Percentiles rank a stretch among this genome's conserved stretches.
Evolutionary conservation across 2,888 invertebrate species (phyloP).

Genomic region (Cistogaster globosa): DNA sequence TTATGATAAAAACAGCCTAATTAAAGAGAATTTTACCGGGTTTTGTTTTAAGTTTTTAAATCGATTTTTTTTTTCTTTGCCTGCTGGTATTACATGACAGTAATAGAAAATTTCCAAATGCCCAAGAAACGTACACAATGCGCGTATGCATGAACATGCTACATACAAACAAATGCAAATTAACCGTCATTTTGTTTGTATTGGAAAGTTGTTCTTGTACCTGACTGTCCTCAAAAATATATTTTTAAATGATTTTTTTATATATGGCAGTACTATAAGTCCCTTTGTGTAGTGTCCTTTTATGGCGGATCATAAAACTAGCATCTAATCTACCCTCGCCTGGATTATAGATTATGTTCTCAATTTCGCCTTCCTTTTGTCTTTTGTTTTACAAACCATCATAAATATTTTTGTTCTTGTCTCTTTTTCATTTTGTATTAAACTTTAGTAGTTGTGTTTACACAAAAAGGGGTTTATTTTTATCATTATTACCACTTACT

Average conservation of each 20-base stretch:
- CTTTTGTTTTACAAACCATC: slow-evolving; percentile 1
- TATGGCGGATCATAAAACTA: slow-evolving; percentile 58
- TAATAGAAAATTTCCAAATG: slow-evolving; percentile 28
- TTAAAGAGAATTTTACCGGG: slow-evolving; percentile 51
- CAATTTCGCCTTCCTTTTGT: slow-evolving; percentile 5
- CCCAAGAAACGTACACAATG: neutral
- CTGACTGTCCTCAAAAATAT: neutral
- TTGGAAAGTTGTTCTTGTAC: neutral
- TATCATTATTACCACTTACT: slow-evolving; percentile 33
- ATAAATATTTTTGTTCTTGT: slow-evolving; percentile 22
- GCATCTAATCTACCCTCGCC: slow-evolving; percentile 46
- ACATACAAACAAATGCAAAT: neutral
- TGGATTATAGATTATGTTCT: slow-evolving; percentile 24
- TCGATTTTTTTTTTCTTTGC: slow-evolving; percentile 2
- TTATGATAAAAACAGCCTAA: slow-evolving; percentile 43
- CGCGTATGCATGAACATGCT: neutral
- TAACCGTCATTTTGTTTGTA: neutral
- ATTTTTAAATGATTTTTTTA: no score
- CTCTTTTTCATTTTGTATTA: neutral
- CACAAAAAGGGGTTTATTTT: slow-evolving; percentile 30
- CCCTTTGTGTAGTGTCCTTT: slow-evolving; percentile 70
- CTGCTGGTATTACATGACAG: neutral
- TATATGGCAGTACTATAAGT: slow-evolving; percentile 60
- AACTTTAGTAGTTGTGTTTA: slow-evolving; percentile 21
- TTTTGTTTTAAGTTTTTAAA: slow-evolving; percentile 26